Conservation (phyloP, 2,797 vertebrate species). For the Poeciliopsis presidionis region DNA sequence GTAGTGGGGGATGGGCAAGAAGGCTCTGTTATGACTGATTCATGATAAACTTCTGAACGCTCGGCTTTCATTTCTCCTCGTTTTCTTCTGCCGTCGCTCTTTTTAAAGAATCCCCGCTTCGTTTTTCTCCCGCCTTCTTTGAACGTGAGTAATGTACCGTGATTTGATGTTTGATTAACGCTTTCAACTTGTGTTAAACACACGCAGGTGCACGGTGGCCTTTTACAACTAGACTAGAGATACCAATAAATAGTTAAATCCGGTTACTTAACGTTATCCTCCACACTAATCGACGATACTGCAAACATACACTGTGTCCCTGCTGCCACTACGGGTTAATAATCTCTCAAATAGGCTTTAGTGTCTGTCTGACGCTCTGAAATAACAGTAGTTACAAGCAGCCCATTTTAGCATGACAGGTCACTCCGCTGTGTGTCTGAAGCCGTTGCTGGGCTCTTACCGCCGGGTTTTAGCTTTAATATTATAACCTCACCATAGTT, state of each 20-base stretch:
- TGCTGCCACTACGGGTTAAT: conserved; percentile 19
- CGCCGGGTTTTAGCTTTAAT: conserved; percentile 86
- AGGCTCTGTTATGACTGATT: conserved; percentile 74
- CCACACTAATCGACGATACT: too few species aligned
- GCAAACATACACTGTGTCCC: background rate
- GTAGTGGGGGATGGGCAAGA: conserved; percentile 82
- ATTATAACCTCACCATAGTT: conserved; percentile 74
- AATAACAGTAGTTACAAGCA: conserved; percentile 66
- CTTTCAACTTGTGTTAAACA: conserved; percentile 2
- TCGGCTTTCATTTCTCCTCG: conserved; percentile 11
- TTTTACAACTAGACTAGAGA: conserved; percentile 57
- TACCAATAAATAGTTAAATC: background rate
- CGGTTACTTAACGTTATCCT: background rate
- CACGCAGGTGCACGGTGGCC: conserved; percentile 21
- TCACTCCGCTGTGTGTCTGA: conserved; percentile 83
- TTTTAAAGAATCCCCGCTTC: conserved; percentile 23
- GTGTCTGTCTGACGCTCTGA: conserved; percentile 40
- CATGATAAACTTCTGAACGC: conserved; percentile 66
- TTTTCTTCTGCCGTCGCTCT: conserved; percentile 23
- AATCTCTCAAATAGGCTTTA: conserved; percentile 38
- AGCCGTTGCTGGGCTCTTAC: conserved; percentile 89
- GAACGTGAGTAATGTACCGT: conserved; percentile 23
- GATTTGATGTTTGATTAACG: conserved; percentile 6
- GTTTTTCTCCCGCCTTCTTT: background rate
- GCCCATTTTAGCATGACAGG: conserved; percentile 76